These are phyloP conservation scores for Drosophila bifasciata DNA, from an alignment of 1,140 invertebrate genomes.

Conservation along the genomic window DNA sequence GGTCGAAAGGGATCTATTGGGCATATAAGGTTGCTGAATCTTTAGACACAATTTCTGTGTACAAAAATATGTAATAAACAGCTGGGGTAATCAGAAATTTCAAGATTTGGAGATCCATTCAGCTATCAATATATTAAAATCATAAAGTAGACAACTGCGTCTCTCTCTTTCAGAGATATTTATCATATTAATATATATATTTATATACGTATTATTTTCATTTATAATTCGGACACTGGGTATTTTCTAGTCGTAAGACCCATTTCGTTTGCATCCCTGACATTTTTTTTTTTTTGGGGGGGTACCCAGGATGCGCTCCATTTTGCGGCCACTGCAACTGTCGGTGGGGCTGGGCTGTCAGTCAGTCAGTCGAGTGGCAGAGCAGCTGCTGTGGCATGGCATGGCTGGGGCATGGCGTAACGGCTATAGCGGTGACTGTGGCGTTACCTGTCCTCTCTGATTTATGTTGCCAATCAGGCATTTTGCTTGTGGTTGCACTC, in stretches of 20 bases:
- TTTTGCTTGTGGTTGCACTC: constrained; percentile 63
- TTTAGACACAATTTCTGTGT: too few relatives aligned
- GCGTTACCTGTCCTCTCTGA: constrained; percentile 52
- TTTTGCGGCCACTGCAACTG: constrained; percentile 46
- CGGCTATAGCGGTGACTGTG: constrained; percentile 37
- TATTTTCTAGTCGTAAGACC: neutral
- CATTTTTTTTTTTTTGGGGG: constrained; percentile 13
- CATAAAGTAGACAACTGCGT: too few relatives aligned
- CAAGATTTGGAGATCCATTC: too few relatives aligned
- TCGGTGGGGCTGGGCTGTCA: constrained; percentile 11
- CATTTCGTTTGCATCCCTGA: neutral
- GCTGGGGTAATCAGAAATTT: too few relatives aligned
- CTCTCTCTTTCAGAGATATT: too few relatives aligned
- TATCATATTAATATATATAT: too few relatives aligned
- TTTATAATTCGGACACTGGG: constrained; percentile 1
- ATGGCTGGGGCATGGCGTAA: constrained; percentile 5
- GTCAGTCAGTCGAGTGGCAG: constrained; percentile 14
- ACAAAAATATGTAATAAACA: too few relatives aligned
- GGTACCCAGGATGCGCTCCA: constrained; percentile 17
- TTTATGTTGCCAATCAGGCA: constrained; percentile 78
- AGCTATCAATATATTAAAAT: too few relatives aligned
- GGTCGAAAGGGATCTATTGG: neutral
- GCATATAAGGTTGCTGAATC: too few relatives aligned
- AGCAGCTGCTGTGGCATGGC: neutral
- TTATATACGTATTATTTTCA: too few relatives aligned